These are phyloP conservation scores for Sakesphorus luctuosus DNA, from an alignment of 2,113 vertebrate species.

Conservation along the genomic window DNA sequence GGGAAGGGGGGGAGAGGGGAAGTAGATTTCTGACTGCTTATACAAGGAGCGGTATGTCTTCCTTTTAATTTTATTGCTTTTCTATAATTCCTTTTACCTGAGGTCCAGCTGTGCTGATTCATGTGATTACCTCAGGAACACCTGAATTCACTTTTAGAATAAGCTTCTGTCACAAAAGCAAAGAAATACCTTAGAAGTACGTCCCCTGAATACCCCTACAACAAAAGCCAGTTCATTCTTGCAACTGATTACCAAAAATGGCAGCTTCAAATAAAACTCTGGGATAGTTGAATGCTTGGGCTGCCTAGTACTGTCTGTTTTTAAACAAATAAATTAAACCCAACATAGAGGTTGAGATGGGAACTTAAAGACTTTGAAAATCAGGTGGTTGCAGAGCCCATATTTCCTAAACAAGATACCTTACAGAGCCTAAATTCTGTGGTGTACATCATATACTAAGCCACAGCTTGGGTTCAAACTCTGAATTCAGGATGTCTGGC, in stretches of 20 bases:
- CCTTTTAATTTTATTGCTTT: background rate
- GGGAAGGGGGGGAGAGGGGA: background rate
- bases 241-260: background rate
- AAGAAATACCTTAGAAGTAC: background rate
- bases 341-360: background rate
- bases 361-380: background rate
- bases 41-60: background rate
- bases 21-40: background rate
- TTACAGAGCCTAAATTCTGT: background rate
- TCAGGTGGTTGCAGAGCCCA: fast-evolving
- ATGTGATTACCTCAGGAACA: background rate
- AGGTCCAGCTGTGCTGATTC: background rate
- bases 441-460: background rate
- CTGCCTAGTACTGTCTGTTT: background rate
- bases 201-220: background rate
- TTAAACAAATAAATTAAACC: background rate
- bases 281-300: background rate
- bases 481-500: background rate
- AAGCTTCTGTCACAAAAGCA: background rate
- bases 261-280: background rate
- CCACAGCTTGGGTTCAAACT: background rate
- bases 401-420: background rate
- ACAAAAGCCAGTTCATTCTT: background rate
- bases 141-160: background rate
- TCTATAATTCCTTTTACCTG: background rate